Base-by-base conservation (phyloP, 2,888 invertebrate species). In the Drosophila nigricruria region DNA sequence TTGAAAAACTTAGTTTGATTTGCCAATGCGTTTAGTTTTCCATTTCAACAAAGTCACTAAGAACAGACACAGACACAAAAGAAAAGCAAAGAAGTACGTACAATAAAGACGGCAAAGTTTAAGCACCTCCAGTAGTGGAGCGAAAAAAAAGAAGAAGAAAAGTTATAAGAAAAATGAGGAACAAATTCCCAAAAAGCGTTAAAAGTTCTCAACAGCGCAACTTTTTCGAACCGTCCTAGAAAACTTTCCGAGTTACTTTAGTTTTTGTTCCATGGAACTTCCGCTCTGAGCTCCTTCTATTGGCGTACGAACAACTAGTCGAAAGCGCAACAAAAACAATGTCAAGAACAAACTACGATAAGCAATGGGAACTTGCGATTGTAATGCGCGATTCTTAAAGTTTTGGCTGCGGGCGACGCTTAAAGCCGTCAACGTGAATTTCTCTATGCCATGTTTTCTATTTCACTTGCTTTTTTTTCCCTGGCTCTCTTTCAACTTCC, bases 101-200 rank as follows among this genome's bases (percentile, higher is more conserved):
- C 70, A 79, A 77, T 69, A 40, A 66, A 75, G 61, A 76, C 63
- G 42, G 66, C 73, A 69, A 69, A 81, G 75, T 73, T 80, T 73
- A 82, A 82, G 73, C 75, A 82, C 75, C 83, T 83, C 76, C 74
- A 79, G 79, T 81, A 73, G 30, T 30, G 30, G 77, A 73, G 68
- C 75, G 30, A 32, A n/a, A 45, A 27, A 20, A 20, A 1, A 20
- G 5, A 18, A 12, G 18, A 18, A 40, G 0, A 36, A 36, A 52
- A 59, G 61, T 49, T 20, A 43, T 49, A 20, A 52, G 36, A 56
- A 70, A 30, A 42, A 20, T 25, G 47, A 65, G 52, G 38, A 71
- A 76, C 69, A 81, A 73, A 70, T 75, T 73, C 65, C 50, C 73
- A 74, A 83, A 32, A 75, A 76, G 70, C 67, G 77, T 71, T 82